Evolutionary conservation across 2,113 vertebrate genomes (phyloP).

Genomic region (Cinclus mexicanus): DNA sequence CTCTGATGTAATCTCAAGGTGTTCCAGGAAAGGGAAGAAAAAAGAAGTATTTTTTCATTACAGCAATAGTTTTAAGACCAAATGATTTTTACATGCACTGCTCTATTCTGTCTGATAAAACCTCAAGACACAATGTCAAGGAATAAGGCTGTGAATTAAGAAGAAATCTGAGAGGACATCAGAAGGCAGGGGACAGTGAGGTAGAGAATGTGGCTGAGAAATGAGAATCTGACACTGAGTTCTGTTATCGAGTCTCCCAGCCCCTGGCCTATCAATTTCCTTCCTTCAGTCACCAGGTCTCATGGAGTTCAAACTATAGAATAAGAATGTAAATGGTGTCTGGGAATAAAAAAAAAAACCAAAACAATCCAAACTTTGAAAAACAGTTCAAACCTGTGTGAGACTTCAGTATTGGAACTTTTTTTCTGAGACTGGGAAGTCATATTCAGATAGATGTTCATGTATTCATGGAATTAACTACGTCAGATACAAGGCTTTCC

Average conservation of each 20-base stretch:
- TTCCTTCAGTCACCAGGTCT: background rate
- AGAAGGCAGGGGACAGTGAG: background rate
- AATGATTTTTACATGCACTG: background rate
- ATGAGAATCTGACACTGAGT: background rate
- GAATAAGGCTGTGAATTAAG: background rate
- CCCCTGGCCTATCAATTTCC: background rate
- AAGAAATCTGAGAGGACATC: background rate
- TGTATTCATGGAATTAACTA: background rate
- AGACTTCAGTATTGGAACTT: background rate
- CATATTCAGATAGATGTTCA: background rate
- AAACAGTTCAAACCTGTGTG: background rate
- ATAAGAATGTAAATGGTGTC: background rate
- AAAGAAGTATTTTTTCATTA: background rate
- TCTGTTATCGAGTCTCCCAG: background rate
- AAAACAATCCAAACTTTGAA: background rate
- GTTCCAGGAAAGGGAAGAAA: background rate
- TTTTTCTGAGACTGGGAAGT: accelerated
- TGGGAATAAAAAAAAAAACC: background rate
- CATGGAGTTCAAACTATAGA: background rate
- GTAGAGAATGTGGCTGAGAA: background rate
- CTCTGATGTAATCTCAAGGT: background rate
- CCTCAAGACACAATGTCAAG: background rate
- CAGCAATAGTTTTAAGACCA: background rate
- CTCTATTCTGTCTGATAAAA: background rate
- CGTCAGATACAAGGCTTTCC: background rate